Evolutionary conservation across 1,140 invertebrate species (phyloP), one percentile per base, ranked within the genome.

Genomic region (Ectropis grisescens): DNA sequence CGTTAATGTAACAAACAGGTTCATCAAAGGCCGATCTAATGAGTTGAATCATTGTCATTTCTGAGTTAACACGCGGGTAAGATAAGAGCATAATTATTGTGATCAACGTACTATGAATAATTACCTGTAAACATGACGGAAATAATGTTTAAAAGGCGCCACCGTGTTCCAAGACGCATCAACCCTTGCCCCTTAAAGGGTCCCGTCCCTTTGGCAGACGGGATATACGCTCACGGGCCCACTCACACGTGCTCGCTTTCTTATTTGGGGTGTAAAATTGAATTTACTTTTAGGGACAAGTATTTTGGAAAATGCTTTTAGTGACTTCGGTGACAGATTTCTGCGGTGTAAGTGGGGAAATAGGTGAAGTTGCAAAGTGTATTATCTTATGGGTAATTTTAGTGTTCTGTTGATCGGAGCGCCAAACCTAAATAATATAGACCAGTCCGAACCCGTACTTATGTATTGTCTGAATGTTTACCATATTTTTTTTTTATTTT

Each of bases 201-300:
- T 13, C 32, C 14, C 29, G 13, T 32, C 34, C 41, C 41, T 41
- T 42, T 16, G 22, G 33, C 37, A 19, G n/a, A n/a, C n/a, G n/a
- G n/a, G n/a, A 33, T 29, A 30, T 5, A 15, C 10, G 15, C 36
- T 15, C 26, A 37, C 19, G 24, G 24, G 10, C 11, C 31, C 26
- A 43, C 13, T 47, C 33, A 46, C 43, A n/a, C n/a, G n/a, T n/a
- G n/a, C n/a, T n/a, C n/a, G n/a, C n/a, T n/a, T n/a, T n/a, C 49
- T 52, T 55, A 46, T 47, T 53, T 59, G 46, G 59, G 54, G 58
- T 65, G 57, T 56, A 58, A 70, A 66, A 67, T 67, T 58, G 51
- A 62, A 56, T 61, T n/a, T 59, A 64, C 45, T 43, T 57, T 47
- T 29, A 42, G 41, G 36, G 52, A 47, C 40, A 50, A 43, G 38